A percentile compares a stretch with the other conserved stretches of the same genome.
Evolutionary conservation across 2,888 invertebrate genomes (phyloP).

Genomic region (Halictus ligatus): DNA sequence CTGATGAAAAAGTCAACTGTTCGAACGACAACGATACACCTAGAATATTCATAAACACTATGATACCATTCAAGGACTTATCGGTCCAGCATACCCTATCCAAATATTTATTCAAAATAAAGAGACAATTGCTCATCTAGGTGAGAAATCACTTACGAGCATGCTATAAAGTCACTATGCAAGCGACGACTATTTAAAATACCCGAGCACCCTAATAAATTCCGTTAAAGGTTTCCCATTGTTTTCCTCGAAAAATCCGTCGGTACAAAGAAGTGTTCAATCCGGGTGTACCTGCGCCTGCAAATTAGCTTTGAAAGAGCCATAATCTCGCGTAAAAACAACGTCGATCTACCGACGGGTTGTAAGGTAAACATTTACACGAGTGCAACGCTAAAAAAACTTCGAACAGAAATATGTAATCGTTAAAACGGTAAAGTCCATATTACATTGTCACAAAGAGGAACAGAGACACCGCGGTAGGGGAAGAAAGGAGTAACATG

Average conservation of each 20-base stretch:
- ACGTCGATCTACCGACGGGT: not conserved
- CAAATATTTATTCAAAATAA: not conserved
- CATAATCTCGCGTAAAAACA: not conserved
- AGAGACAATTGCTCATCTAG: not conserved
- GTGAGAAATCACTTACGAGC: not conserved
- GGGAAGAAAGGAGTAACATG: slow-evolving; percentile 29
- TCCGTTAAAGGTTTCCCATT: not conserved
- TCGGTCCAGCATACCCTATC: not conserved
- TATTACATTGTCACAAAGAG: slow-evolving; percentile 61
- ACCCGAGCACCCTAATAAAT: not conserved
- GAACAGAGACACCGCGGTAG: slow-evolving; percentile 23
- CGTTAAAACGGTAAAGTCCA: slow-evolving; percentile 40
- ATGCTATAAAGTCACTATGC: not conserved
- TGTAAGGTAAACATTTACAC: not conserved
- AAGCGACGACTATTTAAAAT: not conserved
- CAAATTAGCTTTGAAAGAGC: not conserved
- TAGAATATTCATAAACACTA: not conserved
- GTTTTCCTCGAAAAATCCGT: not conserved
- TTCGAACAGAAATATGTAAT: slow-evolving; percentile 31
- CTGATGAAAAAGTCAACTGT: not conserved
- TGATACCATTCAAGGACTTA: not conserved
- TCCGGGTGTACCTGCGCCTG: not conserved
- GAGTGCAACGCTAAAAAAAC: not conserved
- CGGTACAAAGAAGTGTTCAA: not conserved
- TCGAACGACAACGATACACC: not conserved